Base-by-base conservation (phyloP, 2,888 invertebrate species). In the Brachyopa scutellaris region DNA sequence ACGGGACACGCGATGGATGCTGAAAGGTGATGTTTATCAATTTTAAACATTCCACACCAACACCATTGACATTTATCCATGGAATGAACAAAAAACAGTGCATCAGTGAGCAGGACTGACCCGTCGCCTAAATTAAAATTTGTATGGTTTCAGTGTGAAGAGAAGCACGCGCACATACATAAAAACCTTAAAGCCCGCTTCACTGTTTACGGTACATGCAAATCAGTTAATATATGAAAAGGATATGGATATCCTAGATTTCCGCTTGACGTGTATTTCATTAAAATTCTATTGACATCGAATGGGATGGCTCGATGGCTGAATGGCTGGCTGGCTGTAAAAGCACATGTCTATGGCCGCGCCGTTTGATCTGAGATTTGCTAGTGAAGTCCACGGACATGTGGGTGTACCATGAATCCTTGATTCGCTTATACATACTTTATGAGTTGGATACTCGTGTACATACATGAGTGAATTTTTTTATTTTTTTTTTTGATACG, bases 1-100 rank as follows among this genome's bases (percentile, higher is more conserved):
- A 15, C 13, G 26, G 3, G 47, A 38, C 55, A 47, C 19, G n/a
- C n/a, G n/a, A n/a, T n/a, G n/a, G 7, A 7, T 49, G 66, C 23
- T 57, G 66, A 66, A 23, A 38, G 66, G 36, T 73, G 53, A 40
- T 64, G 55, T 66, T 74, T 40, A 40, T 55, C 45, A 62, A 21
- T 55, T 64, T 62, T 31, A 47, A 47, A 33, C 45, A 53, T 53
- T 62, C 29, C n/a, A 11, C 64, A n/a, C 23, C 9, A 2, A 2
- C 19, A 17, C 13, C 47, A 0, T n/a, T 17, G 17, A 31, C 29
- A 55, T 55, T 15, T 26, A 13, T 21, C 13, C 26, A 17, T 36
- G 33, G 42, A 36, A 47, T 47, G 57, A 57, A 31, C 49, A 49
- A 11, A 11, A 36, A 57, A 45, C n/a, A n/a, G n/a, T n/a, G 13